phyloP scores from a whole-genome alignment of 2,888 invertebrate species.

The Creontiades dilutus region DNA sequence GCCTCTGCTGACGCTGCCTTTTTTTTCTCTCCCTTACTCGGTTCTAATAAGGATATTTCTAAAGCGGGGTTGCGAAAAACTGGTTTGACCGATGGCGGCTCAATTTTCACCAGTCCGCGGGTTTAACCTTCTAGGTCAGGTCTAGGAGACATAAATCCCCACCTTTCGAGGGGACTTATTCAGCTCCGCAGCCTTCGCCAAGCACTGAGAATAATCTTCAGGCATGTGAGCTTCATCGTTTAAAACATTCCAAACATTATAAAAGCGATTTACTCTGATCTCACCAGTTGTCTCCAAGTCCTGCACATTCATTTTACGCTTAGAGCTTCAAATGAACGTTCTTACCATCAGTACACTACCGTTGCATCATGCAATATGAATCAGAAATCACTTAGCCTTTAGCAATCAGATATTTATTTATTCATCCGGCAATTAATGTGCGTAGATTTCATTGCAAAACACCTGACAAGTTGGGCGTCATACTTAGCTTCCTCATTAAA shows the following conservation, averaged over 20 bases:
- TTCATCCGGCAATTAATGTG: no score
- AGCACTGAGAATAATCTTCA: neutral
- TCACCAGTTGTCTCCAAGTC: neutral
- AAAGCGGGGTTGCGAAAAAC: constrained; percentile 60
- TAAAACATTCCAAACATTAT: neutral
- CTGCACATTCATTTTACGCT: no score
- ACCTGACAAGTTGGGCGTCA: no score
- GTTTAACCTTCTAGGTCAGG: constrained; percentile 24
- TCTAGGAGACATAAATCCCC: constrained; percentile 39
- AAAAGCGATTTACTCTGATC: neutral
- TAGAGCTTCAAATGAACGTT: no score
- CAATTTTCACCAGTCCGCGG: constrained; percentile 46
- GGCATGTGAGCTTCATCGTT: neutral
- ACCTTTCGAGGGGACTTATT: neutral
- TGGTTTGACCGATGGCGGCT: constrained; percentile 60
- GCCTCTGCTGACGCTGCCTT: constrained; percentile 48
- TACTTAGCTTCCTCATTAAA: no score
- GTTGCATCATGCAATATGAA: no score
- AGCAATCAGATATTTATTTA: no score
- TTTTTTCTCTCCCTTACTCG: constrained; percentile 60
- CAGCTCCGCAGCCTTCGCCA: neutral
- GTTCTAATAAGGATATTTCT: constrained; percentile 61
- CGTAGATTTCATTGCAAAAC: no score
- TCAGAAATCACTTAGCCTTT: no score
- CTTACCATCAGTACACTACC: no score